Percentiles rank a stretch among this genome's conserved stretches.
Conservation (phyloP, 2,888 invertebrate species). For the Diaperis boleti region DNA sequence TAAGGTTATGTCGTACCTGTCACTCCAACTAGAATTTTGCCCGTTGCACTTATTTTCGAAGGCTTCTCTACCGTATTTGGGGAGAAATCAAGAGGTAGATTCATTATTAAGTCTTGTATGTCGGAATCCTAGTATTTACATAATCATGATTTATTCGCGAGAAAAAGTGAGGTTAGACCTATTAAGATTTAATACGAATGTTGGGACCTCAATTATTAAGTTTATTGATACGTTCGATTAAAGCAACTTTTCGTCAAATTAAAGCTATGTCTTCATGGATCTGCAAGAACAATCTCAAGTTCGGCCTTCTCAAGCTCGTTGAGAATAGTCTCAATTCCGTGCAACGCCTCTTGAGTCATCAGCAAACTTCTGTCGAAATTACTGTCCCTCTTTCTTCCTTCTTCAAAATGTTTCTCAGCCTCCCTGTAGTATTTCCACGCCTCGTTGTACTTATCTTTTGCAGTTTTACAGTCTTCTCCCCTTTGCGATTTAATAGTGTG, state of each 20-base stretch:
- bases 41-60: background rate
- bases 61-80: background rate
- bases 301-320: slow-evolving; percentile 18
- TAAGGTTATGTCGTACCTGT: slow-evolving; percentile 25
- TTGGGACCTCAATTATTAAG: no score
- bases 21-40: slow-evolving; percentile 18
- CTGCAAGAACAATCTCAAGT: slow-evolving; percentile 6
- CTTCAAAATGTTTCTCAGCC: slow-evolving; percentile 4
- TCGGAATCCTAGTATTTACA: background rate
- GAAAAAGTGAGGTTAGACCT: slow-evolving; percentile 1
- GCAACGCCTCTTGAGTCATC: background rate
- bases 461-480: background rate
- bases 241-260: no score
- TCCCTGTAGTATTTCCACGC: slow-evolving; percentile 23
- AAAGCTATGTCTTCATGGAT: background rate
- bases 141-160: background rate
- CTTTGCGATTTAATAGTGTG: background rate
- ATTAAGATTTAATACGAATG: no score
- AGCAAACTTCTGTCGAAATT: background rate
- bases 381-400: background rate
- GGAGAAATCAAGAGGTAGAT: slow-evolving; percentile 4
- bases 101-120: background rate
- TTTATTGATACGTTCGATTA: no score
- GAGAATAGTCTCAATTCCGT: background rate
- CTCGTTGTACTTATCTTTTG: slow-evolving; percentile 4